Conservation (phyloP, 1,140 invertebrate genomes). For the Drosophila tani region DNA sequence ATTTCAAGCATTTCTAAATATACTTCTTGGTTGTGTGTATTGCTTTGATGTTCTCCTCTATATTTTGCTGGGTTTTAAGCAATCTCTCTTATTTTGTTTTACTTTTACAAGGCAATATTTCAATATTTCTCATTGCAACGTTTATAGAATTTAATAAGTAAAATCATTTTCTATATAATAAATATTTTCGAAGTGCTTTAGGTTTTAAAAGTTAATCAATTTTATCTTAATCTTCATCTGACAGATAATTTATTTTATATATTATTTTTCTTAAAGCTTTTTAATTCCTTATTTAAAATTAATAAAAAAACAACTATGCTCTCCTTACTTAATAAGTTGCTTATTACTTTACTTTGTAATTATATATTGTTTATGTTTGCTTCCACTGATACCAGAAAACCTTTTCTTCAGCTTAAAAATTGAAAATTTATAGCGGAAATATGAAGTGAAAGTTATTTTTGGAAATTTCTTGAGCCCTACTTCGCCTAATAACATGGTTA, state of each 20-base stretch:
- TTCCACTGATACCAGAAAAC: neutral
- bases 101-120: neutral
- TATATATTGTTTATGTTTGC: neutral
- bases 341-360: neutral
- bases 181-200: neutral
- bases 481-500: too few relatives aligned
- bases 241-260: neutral
- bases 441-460: conserved; percentile 3
- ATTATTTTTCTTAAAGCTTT: too few relatives aligned
- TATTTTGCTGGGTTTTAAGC: neutral
- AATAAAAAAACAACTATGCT: too few relatives aligned
- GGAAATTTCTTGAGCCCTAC: neutral
- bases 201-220: neutral
- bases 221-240: neutral
- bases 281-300: too few relatives aligned
- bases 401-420: neutral
- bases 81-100: neutral
- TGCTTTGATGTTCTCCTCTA: neutral
- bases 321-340: too few relatives aligned
- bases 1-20: conserved; percentile 28
- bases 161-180: too few relatives aligned
- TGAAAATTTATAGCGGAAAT: neutral
- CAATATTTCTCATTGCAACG: too few relatives aligned
- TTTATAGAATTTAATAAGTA: too few relatives aligned
- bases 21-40: neutral